These are phyloP conservation scores for Mesocricetus auratus DNA, from an alignment of 2,113 vertebrate genomes.

Conservation along the genomic window DNA sequence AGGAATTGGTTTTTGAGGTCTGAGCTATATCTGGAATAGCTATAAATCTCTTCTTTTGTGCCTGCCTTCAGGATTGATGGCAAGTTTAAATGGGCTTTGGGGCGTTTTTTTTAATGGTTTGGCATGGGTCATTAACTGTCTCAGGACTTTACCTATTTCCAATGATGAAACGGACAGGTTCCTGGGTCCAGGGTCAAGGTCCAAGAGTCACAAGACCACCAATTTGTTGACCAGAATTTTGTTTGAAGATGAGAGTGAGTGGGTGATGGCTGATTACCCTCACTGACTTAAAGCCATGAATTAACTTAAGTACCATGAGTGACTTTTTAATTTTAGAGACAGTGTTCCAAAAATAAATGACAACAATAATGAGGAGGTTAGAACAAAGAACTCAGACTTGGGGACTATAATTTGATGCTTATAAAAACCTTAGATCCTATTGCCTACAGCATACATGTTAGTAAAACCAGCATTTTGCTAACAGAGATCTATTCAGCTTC, in stretches of 20 bases:
- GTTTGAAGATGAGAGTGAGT: background rate
- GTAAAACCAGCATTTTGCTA: conserved; percentile 30
- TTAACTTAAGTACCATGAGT: conserved; percentile 38
- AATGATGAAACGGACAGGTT: background rate
- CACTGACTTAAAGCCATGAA: conserved; percentile 31
- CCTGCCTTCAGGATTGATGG: conserved; percentile 41
- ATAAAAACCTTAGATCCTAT: conserved; percentile 56
- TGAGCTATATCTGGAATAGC: conserved; percentile 41
- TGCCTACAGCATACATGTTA: conserved; percentile 18
- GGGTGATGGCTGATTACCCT: background rate
- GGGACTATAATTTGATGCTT: conserved; percentile 39
- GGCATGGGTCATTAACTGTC: conserved; percentile 19
- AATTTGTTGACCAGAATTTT: conserved; percentile 3
- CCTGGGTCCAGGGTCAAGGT: background rate
- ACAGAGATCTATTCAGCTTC: conserved; percentile 27
- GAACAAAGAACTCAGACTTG: background rate
- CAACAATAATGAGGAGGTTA: conserved; percentile 23
- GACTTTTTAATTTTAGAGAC: conserved; percentile 25
- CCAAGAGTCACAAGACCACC: background rate
- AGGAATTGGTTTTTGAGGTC: conserved; percentile 27
- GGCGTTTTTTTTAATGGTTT: conserved; percentile 41
- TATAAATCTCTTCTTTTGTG: conserved; percentile 52
- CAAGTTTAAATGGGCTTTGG: conserved; percentile 12
- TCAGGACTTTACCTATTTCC: background rate
- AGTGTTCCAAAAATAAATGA: conserved; percentile 58